Percentiles rank a stretch among this genome's conserved stretches.
These are phyloP conservation scores for Rhinichthys osculus DNA, from an alignment of 2,797 vertebrate genomes.

Conservation along the genomic window DNA sequence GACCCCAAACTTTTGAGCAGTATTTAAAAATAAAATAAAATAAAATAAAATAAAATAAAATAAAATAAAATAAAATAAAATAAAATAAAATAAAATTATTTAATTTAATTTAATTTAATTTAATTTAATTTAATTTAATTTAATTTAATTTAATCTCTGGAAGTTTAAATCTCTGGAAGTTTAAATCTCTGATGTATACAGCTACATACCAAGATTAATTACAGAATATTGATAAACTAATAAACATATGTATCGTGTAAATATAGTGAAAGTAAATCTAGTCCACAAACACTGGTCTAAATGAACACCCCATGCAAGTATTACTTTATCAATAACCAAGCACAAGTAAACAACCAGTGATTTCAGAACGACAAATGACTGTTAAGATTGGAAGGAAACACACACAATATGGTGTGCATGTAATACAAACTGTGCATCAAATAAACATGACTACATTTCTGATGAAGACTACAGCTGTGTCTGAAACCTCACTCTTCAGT, in stretches of 20 bases:
- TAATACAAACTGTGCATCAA: neutral
- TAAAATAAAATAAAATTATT: too few relatives aligned
- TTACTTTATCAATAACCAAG: neutral
- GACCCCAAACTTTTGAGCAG: too few relatives aligned
- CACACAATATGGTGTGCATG: neutral
- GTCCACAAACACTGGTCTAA: neutral
- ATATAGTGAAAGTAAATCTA: neutral
- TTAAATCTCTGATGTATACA: too few relatives aligned
- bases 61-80: too few relatives aligned
- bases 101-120: too few relatives aligned
- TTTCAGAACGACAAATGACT: neutral
- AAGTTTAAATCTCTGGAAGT: neutral
- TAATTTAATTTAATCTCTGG: too few relatives aligned
- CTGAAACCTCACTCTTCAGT: neutral
- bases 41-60: neutral
- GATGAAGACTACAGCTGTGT: neutral
- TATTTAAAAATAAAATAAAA: too few relatives aligned
- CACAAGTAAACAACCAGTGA: too few relatives aligned
- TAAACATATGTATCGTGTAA: neutral
- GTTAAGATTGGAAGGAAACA: neutral
- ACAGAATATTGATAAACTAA: neutral
- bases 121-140: too few relatives aligned
- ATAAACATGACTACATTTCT: neutral
- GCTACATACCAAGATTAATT: neutral
- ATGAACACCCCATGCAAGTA: neutral